These are phyloP conservation scores for Percina caprodes DNA, from an alignment of 2,113 vertebrate species.

Conservation along the genomic window DNA sequence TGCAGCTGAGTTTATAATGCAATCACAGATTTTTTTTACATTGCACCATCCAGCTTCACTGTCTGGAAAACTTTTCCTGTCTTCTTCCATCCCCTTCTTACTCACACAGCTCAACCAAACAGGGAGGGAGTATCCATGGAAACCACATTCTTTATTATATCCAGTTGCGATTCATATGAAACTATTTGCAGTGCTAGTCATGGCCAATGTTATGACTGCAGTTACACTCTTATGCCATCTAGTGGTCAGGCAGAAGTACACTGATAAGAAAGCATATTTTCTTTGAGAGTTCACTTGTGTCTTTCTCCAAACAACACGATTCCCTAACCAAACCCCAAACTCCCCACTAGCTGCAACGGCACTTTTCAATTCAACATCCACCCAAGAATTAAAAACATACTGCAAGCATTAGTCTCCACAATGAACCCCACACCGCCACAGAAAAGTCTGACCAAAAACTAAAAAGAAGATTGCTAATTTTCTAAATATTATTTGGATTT, in stretches of 20 bases:
- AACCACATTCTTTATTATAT: constrained; percentile 17
- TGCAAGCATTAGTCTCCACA: background rate
- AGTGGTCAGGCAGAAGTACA: constrained; percentile 24
- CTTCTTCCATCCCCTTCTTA: background rate
- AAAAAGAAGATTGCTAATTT: background rate
- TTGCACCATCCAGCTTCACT: background rate
- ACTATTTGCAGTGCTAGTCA: constrained; percentile 1
- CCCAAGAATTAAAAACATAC: background rate
- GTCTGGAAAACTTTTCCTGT: constrained; percentile 30
- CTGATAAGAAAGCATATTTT: background rate
- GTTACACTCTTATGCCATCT: constrained; percentile 45
- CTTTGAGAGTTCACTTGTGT: background rate
- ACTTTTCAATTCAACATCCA: background rate
- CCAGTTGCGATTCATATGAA: constrained; percentile 35
- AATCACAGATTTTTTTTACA: background rate
- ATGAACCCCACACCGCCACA: background rate
- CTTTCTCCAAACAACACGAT: background rate
- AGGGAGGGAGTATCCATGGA: constrained; percentile 22
- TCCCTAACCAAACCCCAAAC: background rate
- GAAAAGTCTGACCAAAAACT: too few relatives aligned
- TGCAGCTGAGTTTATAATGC: background rate
- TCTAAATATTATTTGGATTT: background rate
- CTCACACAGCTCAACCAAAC: constrained; percentile 21
- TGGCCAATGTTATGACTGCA: background rate
- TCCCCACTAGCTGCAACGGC: background rate